Percentiles rank a stretch among this genome's conserved stretches.
Conservation (phyloP, 2,888 invertebrate genomes). For the Polietes domitor region DNA sequence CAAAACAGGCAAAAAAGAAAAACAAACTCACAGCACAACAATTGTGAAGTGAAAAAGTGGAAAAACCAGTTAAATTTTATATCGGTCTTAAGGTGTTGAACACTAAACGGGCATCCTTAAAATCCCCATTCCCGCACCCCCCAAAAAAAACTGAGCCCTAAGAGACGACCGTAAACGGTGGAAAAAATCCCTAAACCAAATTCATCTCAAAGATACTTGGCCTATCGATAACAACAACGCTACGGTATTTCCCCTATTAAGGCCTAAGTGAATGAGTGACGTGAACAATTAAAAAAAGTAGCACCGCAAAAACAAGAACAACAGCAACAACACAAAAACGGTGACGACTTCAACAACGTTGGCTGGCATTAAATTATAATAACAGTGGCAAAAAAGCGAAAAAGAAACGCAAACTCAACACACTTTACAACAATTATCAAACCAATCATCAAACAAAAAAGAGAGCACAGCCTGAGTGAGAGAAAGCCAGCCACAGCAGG, state of each 20-base stretch:
- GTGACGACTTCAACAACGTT: no score
- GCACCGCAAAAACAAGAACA: constrained; percentile 42
- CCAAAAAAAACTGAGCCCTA: no score
- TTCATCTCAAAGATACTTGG: constrained; percentile 49
- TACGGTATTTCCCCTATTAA: constrained; percentile 60
- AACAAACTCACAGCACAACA: constrained; percentile 38
- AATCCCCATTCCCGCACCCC: background rate
- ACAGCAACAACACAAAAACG: no score
- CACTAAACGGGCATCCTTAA: background rate
- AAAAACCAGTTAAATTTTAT: constrained; percentile 54
- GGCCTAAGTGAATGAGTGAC: constrained; percentile 43
- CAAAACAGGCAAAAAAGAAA: constrained; percentile 60
- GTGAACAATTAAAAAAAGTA: constrained; percentile 54
- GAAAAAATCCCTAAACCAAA: constrained; percentile 33
- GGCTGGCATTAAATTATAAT: no score
- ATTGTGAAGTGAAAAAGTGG: constrained; percentile 49
- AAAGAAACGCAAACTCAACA: constrained; percentile 65
- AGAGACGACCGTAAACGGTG: constrained; percentile 8
- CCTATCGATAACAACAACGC: background rate
- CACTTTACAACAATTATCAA: constrained; percentile 58
- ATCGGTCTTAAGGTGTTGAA: constrained; percentile 5
- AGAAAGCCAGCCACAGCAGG: constrained; percentile 41
- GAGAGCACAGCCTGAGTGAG: constrained; percentile 31
- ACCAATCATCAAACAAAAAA: constrained; percentile 47
- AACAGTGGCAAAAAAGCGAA: constrained; percentile 30